These are phyloP conservation scores for Microcebus ravelobensis DNA, from an alignment of 2,113 vertebrate species.

Conservation along the genomic window DNA sequence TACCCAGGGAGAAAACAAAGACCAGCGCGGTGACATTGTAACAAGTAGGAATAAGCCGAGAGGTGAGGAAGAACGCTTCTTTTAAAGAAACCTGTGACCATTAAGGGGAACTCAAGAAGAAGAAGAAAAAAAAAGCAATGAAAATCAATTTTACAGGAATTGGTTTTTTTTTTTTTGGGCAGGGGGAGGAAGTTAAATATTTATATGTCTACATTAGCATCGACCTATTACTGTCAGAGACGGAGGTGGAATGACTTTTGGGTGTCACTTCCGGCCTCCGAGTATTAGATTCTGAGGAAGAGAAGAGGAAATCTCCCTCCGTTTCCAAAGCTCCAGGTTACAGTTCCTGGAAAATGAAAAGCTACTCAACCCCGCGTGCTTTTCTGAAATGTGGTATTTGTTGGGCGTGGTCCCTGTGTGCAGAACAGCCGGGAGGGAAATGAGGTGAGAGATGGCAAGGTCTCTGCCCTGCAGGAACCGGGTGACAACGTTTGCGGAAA, in stretches of 20 bases:
- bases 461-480: neutral
- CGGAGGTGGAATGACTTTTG: neutral
- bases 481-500: neutral
- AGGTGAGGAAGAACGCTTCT: neutral
- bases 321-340: neutral
- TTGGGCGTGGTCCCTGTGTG: neutral
- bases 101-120: neutral
- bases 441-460: neutral
- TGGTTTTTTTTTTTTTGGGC: neutral
- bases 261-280: neutral
- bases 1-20: constrained; percentile 37
- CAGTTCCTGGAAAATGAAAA: neutral
- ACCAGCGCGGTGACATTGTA: neutral
- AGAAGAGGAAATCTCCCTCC: neutral
- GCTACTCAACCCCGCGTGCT: neutral
- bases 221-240: neutral
- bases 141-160: neutral
- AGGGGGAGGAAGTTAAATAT: neutral
- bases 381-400: neutral
- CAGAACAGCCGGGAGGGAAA: neutral
- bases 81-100: neutral
- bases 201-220: neutral
- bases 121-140: neutral
- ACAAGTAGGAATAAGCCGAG: neutral
- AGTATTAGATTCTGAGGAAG: neutral